Conservation (phyloP, 1,140 invertebrate genomes). For the Drosophila cardini region DNA sequence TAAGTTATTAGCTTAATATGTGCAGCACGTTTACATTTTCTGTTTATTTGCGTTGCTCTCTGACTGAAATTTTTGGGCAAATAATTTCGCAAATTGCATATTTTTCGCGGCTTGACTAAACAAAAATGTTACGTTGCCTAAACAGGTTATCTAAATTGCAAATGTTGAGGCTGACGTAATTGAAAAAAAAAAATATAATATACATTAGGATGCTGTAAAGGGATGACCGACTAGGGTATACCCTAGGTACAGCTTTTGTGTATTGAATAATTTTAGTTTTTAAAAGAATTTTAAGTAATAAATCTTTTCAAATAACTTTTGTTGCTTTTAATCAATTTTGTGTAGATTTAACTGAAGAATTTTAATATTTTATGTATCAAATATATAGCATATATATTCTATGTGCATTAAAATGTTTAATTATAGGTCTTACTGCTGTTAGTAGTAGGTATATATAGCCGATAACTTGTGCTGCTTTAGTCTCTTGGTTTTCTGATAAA, state of each 20-base stretch:
- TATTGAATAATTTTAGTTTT: too few species aligned
- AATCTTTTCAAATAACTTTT: neutral
- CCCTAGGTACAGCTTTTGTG: neutral
- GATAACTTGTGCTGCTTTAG: too few species aligned
- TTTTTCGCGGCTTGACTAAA: constrained; percentile 20
- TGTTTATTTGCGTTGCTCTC: neutral
- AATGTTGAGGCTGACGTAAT: constrained; percentile 75
- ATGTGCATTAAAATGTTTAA: too few species aligned
- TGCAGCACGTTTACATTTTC: constrained; percentile 7
- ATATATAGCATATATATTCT: too few species aligned
- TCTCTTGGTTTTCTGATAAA: too few species aligned
- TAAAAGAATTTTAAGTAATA: neutral
- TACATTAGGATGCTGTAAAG: neutral
- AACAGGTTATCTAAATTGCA: constrained; percentile 78
- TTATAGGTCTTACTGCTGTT: too few species aligned
- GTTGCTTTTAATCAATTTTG: neutral
- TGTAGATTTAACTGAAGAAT: too few species aligned
- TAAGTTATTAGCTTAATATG: constrained; percentile 27
- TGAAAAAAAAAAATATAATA: constrained; percentile 66
- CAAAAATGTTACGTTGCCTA: constrained; percentile 10
- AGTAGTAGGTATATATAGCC: too few species aligned
- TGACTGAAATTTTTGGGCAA: constrained; percentile 27
- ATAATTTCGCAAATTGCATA: constrained; percentile 55
- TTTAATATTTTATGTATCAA: too few species aligned
- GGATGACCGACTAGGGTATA: constrained; percentile 4